Conservation (phyloP, 2,888 invertebrate genomes). For the Byasa hedistus region DNA sequence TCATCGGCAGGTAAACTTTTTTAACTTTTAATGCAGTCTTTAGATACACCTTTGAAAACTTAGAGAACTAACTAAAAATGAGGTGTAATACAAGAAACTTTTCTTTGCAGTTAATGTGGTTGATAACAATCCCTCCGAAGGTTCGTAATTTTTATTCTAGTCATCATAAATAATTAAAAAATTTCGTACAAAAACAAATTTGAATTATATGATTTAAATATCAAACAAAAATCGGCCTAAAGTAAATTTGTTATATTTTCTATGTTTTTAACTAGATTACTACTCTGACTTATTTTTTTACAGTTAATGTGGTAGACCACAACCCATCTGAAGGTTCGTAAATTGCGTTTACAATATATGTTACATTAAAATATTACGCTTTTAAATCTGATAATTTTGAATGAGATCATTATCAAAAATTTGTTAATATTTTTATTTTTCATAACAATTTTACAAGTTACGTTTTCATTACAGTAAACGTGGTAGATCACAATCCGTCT, state of each 20-base stretch:
- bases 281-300: constrained; percentile 12
- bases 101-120: constrained; percentile 29
- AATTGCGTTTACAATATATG: neutral
- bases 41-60: neutral
- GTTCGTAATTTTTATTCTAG: neutral
- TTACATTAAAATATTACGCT: neutral
- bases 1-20: neutral
- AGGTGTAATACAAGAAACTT: neutral
- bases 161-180: neutral
- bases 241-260: neutral
- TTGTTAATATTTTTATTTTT: neutral
- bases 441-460: neutral
- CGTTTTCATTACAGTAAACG: constrained; percentile 29
- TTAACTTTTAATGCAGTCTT: neutral
- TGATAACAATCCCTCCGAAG: constrained; percentile 20
- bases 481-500: constrained; percentile 25
- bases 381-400: too few relatives aligned
- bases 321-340: constrained; percentile 19
- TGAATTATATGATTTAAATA: too few relatives aligned
- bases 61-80: neutral
- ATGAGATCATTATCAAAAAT: too few relatives aligned
- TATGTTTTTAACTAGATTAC: too few relatives aligned
- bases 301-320: constrained; percentile 28
- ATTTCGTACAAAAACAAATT: neutral
- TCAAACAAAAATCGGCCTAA: too few relatives aligned